phyloP scores from a whole-genome alignment of 1,140 invertebrate genomes.

The Acyrthosiphon pisum region DNA sequence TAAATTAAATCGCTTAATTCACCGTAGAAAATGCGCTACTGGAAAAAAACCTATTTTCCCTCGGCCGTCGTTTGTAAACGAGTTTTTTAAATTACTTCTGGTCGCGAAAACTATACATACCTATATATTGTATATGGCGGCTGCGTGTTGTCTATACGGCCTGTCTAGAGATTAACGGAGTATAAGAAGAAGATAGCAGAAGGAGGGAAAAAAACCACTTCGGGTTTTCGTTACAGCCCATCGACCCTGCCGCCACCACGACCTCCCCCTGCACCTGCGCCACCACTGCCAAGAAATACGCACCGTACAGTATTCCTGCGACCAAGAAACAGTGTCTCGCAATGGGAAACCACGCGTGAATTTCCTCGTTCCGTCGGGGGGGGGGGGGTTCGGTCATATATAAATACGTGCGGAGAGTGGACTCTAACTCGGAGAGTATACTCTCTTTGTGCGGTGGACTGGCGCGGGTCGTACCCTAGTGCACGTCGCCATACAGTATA shows the following conservation, averaged over 20 bases:
- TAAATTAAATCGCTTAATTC: not conserved
- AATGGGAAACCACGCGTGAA: not conserved
- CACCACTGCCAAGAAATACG: not conserved
- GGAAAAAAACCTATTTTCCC: constrained; percentile 2
- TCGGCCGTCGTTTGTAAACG: not conserved
- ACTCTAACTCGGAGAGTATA: not conserved
- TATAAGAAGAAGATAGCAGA: not conserved
- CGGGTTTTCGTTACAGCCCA: not conserved
- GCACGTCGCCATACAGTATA: not conserved
- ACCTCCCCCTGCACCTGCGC: not conserved
- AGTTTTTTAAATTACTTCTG: constrained; percentile 38
- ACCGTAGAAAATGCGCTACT: not conserved
- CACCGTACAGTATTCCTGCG: not conserved
- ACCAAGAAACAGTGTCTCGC: not conserved
- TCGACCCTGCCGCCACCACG: not conserved
- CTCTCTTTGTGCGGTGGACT: not conserved
- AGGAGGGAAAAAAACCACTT: not conserved
- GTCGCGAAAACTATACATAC: not conserved
- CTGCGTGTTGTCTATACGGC: not conserved
- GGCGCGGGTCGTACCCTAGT: too few species aligned
- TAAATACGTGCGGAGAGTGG: not conserved
- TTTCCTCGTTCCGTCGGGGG: not conserved
- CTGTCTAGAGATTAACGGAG: not conserved
- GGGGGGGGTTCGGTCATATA: too few species aligned
- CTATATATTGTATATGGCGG: too few species aligned